These are phyloP conservation scores for Platycheirus rosarum DNA, from an alignment of 2,888 invertebrate genomes.

Conservation along the genomic window DNA sequence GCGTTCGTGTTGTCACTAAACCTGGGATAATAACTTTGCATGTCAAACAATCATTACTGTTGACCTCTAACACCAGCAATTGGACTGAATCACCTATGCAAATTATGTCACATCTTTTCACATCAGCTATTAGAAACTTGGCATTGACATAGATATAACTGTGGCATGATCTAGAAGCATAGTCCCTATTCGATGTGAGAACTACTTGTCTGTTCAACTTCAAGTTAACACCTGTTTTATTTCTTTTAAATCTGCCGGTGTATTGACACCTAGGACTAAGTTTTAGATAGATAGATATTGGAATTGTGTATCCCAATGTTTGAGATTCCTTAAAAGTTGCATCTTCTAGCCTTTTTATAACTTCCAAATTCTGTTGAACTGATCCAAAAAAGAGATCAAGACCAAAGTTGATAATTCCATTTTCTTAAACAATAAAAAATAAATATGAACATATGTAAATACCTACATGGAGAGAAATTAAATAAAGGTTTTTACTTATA, in stretches of 20 bases:
- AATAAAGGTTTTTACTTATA: conserved; percentile 16
- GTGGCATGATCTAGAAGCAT: conserved; percentile 70
- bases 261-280: conserved; percentile 79
- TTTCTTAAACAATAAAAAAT: conserved; percentile 25
- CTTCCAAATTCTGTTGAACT: conserved; percentile 75
- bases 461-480: too few species aligned
- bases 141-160: conserved; percentile 78
- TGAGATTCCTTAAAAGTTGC: conserved; percentile 77
- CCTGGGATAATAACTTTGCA: conserved; percentile 77
- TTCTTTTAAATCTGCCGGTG: conserved; percentile 76
- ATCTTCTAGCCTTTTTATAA: conserved; percentile 77
- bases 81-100: conserved; percentile 78
- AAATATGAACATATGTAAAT: too few species aligned
- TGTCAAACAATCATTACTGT: conserved; percentile 58
- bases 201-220: conserved; percentile 59
- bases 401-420: conserved; percentile 74
- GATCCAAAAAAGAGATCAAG: conserved; percentile 78
- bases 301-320: conserved; percentile 77
- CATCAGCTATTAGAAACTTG: conserved; percentile 76
- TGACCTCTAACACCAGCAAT: conserved; percentile 73
- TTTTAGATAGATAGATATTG: conserved; percentile 77
- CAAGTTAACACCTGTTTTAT: conserved; percentile 51
- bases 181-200: conserved; percentile 76
- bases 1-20: conserved; percentile 75
- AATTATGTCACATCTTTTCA: conserved; percentile 77